Conservation (phyloP, 2,797 vertebrate genomes). For the Ptychobarbus kaznakovi region DNA sequence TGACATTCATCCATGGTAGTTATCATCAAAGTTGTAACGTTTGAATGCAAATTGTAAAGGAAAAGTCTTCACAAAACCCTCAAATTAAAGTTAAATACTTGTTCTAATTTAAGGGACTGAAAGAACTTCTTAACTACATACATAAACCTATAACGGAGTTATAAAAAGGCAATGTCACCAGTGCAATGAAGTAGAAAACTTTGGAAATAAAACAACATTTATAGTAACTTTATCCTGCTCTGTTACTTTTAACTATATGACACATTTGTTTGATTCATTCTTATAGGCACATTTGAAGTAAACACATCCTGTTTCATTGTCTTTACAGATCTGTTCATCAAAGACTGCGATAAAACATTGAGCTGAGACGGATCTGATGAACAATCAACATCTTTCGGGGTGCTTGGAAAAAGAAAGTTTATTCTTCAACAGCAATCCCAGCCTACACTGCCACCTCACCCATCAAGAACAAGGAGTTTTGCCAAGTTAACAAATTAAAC, state of each 20-base stretch:
- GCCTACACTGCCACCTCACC: neutral
- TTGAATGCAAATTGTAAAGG: neutral
- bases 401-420: neutral
- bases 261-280: conserved; percentile 4
- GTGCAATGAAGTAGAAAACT: neutral
- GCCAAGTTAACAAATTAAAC: neutral
- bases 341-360: conserved; percentile 21
- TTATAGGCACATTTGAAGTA: conserved; percentile 19
- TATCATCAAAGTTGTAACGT: neutral
- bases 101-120: neutral
- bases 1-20: neutral
- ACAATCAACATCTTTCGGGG: neutral
- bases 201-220: neutral
- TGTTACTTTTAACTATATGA: neutral
- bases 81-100: neutral
- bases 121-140: neutral
- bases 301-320: conserved; percentile 50
- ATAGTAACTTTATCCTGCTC: neutral
- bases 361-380: neutral
- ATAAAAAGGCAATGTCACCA: neutral
- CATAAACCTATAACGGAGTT: neutral
- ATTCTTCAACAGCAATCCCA: conserved; percentile 7
- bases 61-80: neutral
- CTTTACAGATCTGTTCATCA: conserved; percentile 63
- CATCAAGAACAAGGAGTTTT: neutral